Conservation (phyloP, 2,797 vertebrate genomes). For the Alca torda region DNA sequence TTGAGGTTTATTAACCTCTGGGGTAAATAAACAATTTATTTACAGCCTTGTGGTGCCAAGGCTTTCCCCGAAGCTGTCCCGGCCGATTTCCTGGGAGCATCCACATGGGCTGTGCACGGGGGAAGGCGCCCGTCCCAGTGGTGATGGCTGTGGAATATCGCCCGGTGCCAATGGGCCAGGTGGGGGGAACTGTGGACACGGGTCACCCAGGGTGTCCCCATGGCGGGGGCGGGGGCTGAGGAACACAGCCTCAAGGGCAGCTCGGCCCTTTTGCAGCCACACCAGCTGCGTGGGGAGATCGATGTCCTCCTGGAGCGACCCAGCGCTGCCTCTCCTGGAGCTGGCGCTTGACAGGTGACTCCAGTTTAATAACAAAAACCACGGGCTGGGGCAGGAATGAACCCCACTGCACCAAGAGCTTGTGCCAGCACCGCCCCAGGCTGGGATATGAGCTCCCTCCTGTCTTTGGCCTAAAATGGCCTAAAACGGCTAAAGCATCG, state of each 20-base stretch:
- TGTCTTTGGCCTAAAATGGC: neutral
- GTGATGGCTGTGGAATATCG: neutral
- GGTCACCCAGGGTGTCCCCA: neutral
- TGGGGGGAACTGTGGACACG: neutral
- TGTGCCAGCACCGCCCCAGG: neutral
- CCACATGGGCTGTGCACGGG: rapidly evolving
- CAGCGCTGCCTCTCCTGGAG: neutral
- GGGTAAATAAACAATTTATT: neutral
- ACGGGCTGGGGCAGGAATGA: neutral
- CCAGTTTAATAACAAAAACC: neutral
- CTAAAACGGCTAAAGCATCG: neutral
- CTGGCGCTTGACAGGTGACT: neutral
- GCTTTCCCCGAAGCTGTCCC: neutral
- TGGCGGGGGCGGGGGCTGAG: neutral
- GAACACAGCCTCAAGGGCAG: neutral
- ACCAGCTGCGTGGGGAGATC: neutral
- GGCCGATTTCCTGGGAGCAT: neutral
- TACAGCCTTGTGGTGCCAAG: neutral
- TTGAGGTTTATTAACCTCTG: neutral
- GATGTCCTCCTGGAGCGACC: neutral
- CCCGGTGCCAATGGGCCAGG: neutral
- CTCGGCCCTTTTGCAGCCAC: neutral
- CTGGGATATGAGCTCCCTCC: neutral
- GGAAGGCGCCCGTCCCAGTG: rapidly evolving
- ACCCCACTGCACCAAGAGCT: rapidly evolving